phyloP scores from a whole-genome alignment of 53 echinoderm and acorn worm genomes.

The Actinopyga echinites region DNA sequence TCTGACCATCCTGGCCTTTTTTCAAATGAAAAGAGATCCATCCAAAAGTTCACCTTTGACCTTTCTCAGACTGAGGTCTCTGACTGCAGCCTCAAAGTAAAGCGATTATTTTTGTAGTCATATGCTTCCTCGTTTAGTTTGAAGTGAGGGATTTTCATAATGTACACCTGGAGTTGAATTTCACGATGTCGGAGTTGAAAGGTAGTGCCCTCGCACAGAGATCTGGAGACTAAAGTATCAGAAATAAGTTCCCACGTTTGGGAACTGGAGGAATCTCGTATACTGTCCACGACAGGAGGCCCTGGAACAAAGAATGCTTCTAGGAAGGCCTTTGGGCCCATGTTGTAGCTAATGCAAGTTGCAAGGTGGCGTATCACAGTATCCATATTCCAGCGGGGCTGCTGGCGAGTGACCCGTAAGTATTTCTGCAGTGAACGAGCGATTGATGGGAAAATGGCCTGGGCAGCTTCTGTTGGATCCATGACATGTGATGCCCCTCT shows the following conservation, averaged over 20 bases:
- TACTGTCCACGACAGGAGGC: conserved; percentile 68
- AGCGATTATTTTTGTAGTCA: conserved; percentile 89
- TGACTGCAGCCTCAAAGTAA: conserved; percentile 86
- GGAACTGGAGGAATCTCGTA: conserved; percentile 51
- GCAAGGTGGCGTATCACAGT: conserved; percentile 90
- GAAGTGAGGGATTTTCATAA: conserved; percentile 91
- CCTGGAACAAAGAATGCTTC: conserved; percentile 93
- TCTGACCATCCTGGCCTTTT: no score
- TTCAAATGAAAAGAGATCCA: no score
- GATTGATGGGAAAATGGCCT: conserved; percentile 96
- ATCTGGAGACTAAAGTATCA: conserved; percentile 81
- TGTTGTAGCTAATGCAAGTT: conserved; percentile 92
- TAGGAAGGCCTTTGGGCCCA: conserved; percentile 83
- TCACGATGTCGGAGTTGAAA: conserved; percentile 86
- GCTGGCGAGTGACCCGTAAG: conserved; percentile 93
- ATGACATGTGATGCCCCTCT: conserved; percentile 82
- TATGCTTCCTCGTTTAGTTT: conserved; percentile 92
- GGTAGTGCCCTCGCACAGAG: conserved; percentile 84
- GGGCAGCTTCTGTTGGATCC: conserved; percentile 96
- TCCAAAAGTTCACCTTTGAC: no score
- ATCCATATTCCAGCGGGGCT: conserved; percentile 97
- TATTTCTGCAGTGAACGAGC: conserved; percentile 97
- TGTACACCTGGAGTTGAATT: conserved; percentile 80
- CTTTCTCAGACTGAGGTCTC: conserved; percentile 84
- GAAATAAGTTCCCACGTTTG: conserved; percentile 92